Evolutionary conservation across 2,888 invertebrate genomes (phyloP).

Genomic region (Sarcophaga caerulescens): DNA sequence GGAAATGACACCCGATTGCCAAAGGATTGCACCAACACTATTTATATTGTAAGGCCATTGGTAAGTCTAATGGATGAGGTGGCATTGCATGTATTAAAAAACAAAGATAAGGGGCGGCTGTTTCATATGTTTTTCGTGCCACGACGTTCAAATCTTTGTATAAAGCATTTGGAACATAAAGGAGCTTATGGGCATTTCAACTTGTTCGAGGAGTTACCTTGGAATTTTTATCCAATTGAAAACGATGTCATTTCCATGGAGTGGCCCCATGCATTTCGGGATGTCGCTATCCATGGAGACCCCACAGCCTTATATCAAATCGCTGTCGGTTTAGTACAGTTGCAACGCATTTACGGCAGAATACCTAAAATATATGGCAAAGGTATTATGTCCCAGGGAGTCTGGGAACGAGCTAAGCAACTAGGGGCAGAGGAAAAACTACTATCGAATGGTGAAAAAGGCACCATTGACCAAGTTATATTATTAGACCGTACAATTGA

Average conservation of each 20-base stretch:
- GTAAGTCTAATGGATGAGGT: conserved; percentile 91
- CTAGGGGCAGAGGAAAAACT: conserved; percentile 85
- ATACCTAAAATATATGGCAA: conserved; percentile 95
- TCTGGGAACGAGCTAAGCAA: conserved; percentile 92
- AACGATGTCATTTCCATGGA: conserved; percentile 97
- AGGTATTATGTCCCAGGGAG: conserved; percentile 92
- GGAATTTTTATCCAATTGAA: conserved; percentile 95
- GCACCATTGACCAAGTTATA: conserved; percentile 92
- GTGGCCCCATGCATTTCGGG: conserved; percentile 89
- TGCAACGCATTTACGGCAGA: conserved; percentile 94
- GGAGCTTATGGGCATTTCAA: conserved; percentile 90
- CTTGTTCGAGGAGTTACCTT: conserved; percentile 91
- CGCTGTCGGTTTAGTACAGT: conserved; percentile 91
- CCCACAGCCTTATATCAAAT: conserved; percentile 93
- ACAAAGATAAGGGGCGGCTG: conserved; percentile 82
- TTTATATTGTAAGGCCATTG: conserved; percentile 93
- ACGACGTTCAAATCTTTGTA: conserved; percentile 91
- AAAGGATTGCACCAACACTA: conserved; percentile 89
- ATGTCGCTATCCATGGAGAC: conserved; percentile 94
- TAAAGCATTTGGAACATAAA: conserved; percentile 90
- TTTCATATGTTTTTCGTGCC: conserved; percentile 96
- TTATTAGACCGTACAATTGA: conserved; percentile 95
- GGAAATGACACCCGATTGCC: conserved; percentile 83
- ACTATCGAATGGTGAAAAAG: conserved; percentile 82
- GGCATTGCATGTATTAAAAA: conserved; percentile 81